These are phyloP conservation scores for Platycnemis pennipes DNA, from an alignment of 2,888 invertebrate genomes.

Conservation along the genomic window DNA sequence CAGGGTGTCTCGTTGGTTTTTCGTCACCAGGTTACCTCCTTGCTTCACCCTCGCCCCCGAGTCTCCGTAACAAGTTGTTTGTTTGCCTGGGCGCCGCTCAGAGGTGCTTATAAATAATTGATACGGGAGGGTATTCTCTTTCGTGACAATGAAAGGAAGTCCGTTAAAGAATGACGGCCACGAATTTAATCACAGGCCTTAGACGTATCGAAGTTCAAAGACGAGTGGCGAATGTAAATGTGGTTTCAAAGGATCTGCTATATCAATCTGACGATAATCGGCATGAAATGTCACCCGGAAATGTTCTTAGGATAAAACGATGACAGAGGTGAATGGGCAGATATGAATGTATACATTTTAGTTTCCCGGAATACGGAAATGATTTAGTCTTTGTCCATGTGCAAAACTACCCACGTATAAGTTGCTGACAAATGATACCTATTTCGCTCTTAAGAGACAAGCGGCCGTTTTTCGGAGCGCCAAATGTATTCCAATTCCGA, in stretches of 20 bases:
- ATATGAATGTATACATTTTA: background rate
- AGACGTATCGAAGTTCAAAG: background rate
- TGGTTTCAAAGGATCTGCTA: background rate
- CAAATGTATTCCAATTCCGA: no score
- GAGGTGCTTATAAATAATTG: slow-evolving; percentile 44
- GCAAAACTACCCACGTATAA: no score
- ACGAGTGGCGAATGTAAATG: background rate
- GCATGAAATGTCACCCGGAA: background rate
- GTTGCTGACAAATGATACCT: no score
- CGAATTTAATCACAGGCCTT: background rate
- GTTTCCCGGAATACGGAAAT: no score
- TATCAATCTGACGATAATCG: background rate
- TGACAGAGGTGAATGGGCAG: background rate
- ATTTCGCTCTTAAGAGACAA: no score
- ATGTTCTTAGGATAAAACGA: background rate
- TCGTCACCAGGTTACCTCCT: background rate
- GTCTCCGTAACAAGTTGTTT: slow-evolving; percentile 20
- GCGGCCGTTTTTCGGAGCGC: no score
- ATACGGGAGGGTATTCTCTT: slow-evolving; percentile 1
- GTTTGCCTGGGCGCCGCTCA: background rate
- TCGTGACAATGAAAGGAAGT: slow-evolving; percentile 39
- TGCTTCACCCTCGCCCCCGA: background rate
- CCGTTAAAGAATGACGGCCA: slow-evolving; percentile 20
- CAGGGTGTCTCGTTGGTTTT: slow-evolving; percentile 33
- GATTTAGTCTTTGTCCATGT: no score